phyloP scores from a whole-genome alignment of 2,797 vertebrate species.

The Clarias pachynema region DNA sequence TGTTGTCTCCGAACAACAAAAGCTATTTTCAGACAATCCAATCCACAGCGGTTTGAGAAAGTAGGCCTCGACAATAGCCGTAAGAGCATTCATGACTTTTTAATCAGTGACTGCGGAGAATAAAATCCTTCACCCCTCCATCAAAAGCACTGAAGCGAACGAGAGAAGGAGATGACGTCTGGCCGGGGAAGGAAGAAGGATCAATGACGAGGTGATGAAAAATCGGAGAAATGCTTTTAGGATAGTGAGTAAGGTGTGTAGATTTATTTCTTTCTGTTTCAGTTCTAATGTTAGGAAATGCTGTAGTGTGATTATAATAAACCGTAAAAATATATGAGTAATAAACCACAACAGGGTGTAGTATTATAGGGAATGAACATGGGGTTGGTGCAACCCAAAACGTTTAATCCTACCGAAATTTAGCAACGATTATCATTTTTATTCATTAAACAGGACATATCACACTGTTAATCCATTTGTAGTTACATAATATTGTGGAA shows the following conservation, averaged over 20 bases:
- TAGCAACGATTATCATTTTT: neutral
- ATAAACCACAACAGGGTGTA: neutral
- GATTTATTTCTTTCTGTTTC: neutral
- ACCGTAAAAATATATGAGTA: neutral
- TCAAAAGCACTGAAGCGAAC: slow-evolving; percentile 70
- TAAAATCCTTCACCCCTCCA: slow-evolving; percentile 67
- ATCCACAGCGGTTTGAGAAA: slow-evolving; percentile 62
- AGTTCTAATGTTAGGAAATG: neutral
- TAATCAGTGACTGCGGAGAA: slow-evolving; percentile 75
- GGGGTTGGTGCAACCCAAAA: neutral
- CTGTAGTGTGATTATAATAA: neutral
- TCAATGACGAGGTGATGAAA: slow-evolving; percentile 2
- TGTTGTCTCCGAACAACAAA: slow-evolving; percentile 78
- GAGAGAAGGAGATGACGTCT: slow-evolving; percentile 64
- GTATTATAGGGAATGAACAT: neutral
- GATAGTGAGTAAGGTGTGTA: neutral
- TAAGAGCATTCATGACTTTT: slow-evolving; percentile 84
- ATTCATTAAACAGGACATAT: neutral
- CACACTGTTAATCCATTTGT: neutral
- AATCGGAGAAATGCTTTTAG: neutral
- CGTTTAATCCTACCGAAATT: neutral
- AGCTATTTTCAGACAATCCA: slow-evolving; percentile 80
- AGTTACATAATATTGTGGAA: neutral
- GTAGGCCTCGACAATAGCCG: slow-evolving; percentile 64
- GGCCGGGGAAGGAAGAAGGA: slow-evolving; percentile 46